Base-by-base conservation (phyloP, 2,797 vertebrate genomes). In the Neosilurus mollespiculum region DNA sequence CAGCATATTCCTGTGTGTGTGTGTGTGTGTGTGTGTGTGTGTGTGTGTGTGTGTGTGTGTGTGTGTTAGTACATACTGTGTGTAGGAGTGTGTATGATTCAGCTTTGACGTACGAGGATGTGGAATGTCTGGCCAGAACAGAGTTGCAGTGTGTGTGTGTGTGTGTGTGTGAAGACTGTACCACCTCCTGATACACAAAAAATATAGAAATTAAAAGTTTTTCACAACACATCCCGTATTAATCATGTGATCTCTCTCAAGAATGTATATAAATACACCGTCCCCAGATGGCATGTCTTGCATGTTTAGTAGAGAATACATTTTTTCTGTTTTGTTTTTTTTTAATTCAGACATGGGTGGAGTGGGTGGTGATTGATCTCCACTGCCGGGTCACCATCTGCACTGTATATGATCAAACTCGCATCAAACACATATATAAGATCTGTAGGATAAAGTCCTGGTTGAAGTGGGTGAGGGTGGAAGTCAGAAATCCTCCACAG, bases 1-100 rank as follows among this genome's bases (percentile, higher is more conserved):
- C 81, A 86, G 80, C 77, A 81, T 56, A 61, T 83, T 78, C 69
- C 8, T 15, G 65, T 43, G 81, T 20, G 24, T 87, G 61, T 9
- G 62, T 76, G 78, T 49, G 83, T 77, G 72, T 49, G 30, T 76
- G 80, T 64, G 8, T 71, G 72, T 83, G 65, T 78, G 51, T 65
- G 59, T 24, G 37, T 70, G 72, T 15, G 72, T 56, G 69, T 77
- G 80, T 53, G 84, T 78, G 69, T 56, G 56, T 66, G 59, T 59
- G 9, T 67, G 78, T 51, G 49, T 24, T 20, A 15, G 26, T 34
- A 56, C 30, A 56, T 73, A 34, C 22, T 81, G 54, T 73, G 59
- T 65, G 58, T 34, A 43, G 66, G 66, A 69, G 37, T 64, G 78
- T 14, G 67, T 61, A 43, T 77, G 56, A 77, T 77, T 77, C 56